Conservation (phyloP, 1,140 invertebrate genomes). For the Parasteatoda tepidariorum region DNA sequence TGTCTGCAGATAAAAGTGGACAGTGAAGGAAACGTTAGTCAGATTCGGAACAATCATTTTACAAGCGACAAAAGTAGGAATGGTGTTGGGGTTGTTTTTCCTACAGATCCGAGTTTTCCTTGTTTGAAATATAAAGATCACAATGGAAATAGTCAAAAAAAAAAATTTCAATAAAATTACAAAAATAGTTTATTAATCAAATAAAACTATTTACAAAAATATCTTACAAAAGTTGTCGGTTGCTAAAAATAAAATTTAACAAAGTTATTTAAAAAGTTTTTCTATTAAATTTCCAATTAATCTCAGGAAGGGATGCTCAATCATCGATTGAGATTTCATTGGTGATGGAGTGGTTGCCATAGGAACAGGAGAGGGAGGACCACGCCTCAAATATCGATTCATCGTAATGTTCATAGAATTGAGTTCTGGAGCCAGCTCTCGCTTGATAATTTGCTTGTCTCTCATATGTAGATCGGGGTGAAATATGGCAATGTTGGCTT, state of each 20-base stretch:
- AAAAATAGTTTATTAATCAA: not conserved
- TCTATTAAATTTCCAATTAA: constrained; percentile 48
- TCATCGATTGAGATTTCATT: not conserved
- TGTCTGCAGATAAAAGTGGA: too few relatives aligned
- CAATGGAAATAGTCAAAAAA: too few relatives aligned
- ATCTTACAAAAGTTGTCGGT: too few relatives aligned
- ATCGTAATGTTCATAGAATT: constrained; percentile 61
- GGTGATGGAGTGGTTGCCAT: not conserved
- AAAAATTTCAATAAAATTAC: not conserved
- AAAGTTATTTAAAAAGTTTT: constrained; percentile 46
- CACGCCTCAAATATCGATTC: constrained; percentile 43
- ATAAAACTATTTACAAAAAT: not conserved
- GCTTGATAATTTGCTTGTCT: constrained; percentile 68
- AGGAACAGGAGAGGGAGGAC: constrained; percentile 48
- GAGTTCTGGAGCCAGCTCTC: constrained; percentile 69
- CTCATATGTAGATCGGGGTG: constrained; percentile 64
- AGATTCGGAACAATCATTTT: too few relatives aligned
- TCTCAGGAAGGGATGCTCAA: constrained; percentile 45
- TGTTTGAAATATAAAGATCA: too few relatives aligned
- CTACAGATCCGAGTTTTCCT: too few relatives aligned
- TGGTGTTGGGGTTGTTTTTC: too few relatives aligned
- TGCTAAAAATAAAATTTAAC: not conserved
- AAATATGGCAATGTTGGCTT: constrained; percentile 67
- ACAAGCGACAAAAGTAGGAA: too few relatives aligned
- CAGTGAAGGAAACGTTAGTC: too few relatives aligned